Conservation (phyloP, 2,113 vertebrate genomes). For the Nipponia nippon region DNA sequence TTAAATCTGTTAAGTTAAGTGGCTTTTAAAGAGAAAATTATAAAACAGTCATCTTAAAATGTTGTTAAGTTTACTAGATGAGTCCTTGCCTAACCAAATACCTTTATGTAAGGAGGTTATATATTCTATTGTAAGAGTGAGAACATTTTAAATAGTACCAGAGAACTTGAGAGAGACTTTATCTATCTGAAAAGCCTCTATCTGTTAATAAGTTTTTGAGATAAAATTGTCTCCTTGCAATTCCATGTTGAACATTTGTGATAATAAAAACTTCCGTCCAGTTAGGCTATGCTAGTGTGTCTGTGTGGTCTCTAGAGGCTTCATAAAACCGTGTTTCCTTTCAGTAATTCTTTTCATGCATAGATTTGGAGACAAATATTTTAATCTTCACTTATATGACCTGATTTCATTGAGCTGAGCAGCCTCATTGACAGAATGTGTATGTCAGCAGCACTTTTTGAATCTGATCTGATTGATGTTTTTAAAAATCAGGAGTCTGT, state of each 20-base stretch:
- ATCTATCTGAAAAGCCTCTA: not conserved
- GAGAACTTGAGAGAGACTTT: not conserved
- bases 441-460: not conserved
- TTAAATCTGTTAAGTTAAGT: not conserved
- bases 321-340: not conserved
- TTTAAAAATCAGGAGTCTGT: not conserved
- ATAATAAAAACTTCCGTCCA: not conserved
- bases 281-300: not conserved
- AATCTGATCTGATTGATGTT: not conserved
- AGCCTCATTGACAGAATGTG: not conserved
- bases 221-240: not conserved
- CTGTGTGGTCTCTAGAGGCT: not conserved
- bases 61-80: not conserved
- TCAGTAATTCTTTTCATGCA: not conserved
- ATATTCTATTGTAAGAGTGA: not conserved
- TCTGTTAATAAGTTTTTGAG: not conserved
- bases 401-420: not conserved
- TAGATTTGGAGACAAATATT: not conserved
- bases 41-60: not conserved
- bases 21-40: not conserved
- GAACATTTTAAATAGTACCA: not conserved
- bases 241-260: not conserved
- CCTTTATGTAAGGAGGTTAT: not conserved
- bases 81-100: not conserved
- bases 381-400: not conserved